These are phyloP conservation scores for Agonopterix subpropinquella DNA, from an alignment of 2,888 invertebrate genomes.

Conservation along the genomic window DNA sequence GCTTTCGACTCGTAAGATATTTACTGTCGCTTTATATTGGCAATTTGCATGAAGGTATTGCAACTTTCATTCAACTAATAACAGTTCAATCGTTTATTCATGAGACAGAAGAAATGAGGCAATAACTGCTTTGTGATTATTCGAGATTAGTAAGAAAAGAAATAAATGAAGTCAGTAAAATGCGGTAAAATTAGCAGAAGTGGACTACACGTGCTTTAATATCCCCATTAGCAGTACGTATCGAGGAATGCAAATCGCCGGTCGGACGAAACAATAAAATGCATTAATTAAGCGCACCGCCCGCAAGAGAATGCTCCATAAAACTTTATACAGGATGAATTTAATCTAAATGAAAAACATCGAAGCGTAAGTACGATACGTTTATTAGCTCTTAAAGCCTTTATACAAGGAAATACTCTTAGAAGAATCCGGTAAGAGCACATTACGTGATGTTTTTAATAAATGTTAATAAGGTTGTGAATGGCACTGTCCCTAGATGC, in stretches of 20 bases:
- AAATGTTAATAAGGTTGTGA: constrained; percentile 5
- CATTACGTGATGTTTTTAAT: constrained; percentile 4
- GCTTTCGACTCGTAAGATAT: constrained; percentile 34
- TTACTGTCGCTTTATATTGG: constrained; percentile 28
- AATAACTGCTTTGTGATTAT: too few species aligned
- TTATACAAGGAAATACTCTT: constrained; percentile 9
- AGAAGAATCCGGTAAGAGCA: background rate
- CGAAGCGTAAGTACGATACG: constrained; percentile 7
- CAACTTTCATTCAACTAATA: constrained; percentile 13
- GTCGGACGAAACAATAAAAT: constrained; percentile 29
- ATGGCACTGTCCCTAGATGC: constrained; percentile 3
- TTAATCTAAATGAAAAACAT: constrained; percentile 19
- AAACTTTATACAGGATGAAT: constrained; percentile 21
- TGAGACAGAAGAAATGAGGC: too few species aligned
- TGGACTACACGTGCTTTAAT: constrained; percentile 5
- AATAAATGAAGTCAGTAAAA: constrained; percentile 7
- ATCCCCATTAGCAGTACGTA: constrained; percentile 10
- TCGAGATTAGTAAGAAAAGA: constrained; percentile 1
- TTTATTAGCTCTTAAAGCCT: constrained; percentile 11
- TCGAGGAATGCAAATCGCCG: constrained; percentile 24
- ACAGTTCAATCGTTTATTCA: background rate
- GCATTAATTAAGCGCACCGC: constrained; percentile 23
- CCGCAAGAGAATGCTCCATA: constrained; percentile 25
- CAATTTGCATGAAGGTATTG: constrained; percentile 36
- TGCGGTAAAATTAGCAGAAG: constrained; percentile 13